phyloP scores from a whole-genome alignment of 2,113 vertebrate genomes.

The Chaetodon auriga region DNA sequence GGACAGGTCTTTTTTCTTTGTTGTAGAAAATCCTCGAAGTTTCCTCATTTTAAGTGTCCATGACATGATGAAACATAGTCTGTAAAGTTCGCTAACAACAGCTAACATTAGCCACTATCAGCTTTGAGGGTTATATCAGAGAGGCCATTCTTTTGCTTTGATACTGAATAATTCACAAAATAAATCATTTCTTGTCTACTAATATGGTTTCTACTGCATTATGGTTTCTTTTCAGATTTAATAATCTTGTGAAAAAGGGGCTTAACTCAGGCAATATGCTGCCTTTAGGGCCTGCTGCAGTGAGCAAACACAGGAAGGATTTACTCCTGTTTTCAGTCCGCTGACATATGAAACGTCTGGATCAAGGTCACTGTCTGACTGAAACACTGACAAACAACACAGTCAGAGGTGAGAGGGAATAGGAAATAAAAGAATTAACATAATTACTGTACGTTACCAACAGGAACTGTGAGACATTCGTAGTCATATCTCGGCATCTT shows the following conservation, averaged over 20 bases:
- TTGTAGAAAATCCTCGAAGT: too few species aligned
- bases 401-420: neutral
- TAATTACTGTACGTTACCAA: neutral
- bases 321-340: neutral
- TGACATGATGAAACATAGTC: too few species aligned
- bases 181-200: too few species aligned
- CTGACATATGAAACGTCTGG: neutral
- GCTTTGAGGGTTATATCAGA: too few species aligned
- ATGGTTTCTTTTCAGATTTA: neutral
- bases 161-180: too few species aligned
- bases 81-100: too few species aligned
- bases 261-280: neutral
- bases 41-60: too few species aligned
- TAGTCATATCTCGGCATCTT: neutral
- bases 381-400: neutral
- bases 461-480: too few species aligned
- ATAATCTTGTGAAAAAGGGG: neutral
- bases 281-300: neutral
- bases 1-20: too few species aligned
- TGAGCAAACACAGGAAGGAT: neutral
- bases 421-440: neutral
- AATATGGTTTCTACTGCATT: too few species aligned
- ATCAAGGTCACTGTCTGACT: neutral
- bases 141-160: too few species aligned
- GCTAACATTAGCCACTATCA: too few species aligned